A percentile compares a stretch with the other conserved stretches of the same genome.
phyloP scores from a whole-genome alignment of 2,797 vertebrate species.

The Sternarchorhynchus goeldii region DNA sequence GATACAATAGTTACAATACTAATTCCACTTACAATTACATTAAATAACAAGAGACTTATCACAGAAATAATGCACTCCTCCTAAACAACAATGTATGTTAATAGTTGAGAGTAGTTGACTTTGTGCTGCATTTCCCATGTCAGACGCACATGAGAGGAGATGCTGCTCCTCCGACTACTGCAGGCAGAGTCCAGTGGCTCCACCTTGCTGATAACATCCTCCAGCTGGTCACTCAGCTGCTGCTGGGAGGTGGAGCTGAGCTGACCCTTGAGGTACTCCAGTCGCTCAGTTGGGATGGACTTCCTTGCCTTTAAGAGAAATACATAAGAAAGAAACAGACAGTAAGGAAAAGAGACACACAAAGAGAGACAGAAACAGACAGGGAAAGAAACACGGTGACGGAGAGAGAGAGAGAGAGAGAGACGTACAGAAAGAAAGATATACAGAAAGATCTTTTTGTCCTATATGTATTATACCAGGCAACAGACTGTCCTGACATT shows the following conservation, averaged over 20 bases:
- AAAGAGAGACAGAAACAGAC: neutral
- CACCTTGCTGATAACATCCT: conserved; percentile 85
- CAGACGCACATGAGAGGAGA: conserved; percentile 90
- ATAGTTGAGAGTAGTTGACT: neutral
- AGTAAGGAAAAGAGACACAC: neutral
- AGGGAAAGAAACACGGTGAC: too few species aligned
- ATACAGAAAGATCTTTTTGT: neutral
- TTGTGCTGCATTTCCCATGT: neutral
- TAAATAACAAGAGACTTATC: too few species aligned
- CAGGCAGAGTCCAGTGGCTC: conserved; percentile 92
- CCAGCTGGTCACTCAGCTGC: conserved; percentile 82
- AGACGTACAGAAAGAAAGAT: neutral
- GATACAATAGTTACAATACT: too few species aligned
- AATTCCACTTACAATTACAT: too few species aligned
- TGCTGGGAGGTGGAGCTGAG: conserved; percentile 76
- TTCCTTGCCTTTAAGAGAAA: conserved; percentile 83
- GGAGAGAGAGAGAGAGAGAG: neutral
- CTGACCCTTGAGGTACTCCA: conserved; percentile 89
- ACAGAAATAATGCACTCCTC: too few species aligned
- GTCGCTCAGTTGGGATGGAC: conserved; percentile 84
- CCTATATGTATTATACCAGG: too few species aligned
- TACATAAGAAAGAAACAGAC: neutral
- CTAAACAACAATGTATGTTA: too few species aligned
- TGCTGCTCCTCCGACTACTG: conserved; percentile 95
- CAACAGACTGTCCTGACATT: neutral